Percentiles rank a stretch among this genome's conserved stretches.
These are phyloP conservation scores for Platichthys flesus DNA, from an alignment of 2,113 vertebrate species.

Conservation along the genomic window DNA sequence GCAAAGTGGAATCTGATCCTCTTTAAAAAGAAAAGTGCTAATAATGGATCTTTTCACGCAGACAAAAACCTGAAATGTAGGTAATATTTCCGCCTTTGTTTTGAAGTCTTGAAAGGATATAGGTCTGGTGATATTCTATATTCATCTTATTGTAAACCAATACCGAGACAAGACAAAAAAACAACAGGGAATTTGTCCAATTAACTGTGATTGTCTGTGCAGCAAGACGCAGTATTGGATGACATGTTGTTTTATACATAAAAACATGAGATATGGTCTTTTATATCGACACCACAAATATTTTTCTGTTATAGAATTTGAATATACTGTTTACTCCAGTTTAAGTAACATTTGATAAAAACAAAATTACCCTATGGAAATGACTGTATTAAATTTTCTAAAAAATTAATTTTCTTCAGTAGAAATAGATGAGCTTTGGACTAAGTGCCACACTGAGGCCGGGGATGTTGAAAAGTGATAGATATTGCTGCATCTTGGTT, in stretches of 20 bases:
- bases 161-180: neutral
- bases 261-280: too few species aligned
- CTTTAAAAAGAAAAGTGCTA: conserved; percentile 63
- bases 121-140: neutral
- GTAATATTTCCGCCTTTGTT: conserved; percentile 17
- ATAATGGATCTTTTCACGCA: conserved; percentile 64
- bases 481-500: neutral
- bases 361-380: neutral
- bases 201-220: neutral
- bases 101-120: conserved; percentile 7
- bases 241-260: too few species aligned
- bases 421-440: neutral
- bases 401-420: neutral
- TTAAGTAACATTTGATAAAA: neutral
- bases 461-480: neutral
- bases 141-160: conserved; percentile 10
- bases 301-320: neutral
- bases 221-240: neutral
- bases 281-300: too few species aligned
- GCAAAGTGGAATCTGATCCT: conserved; percentile 74
- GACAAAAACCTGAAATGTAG: conserved; percentile 43
- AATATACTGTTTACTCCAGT: neutral
- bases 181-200: neutral
- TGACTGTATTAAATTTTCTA: neutral
- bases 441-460: neutral